These are phyloP conservation scores for Spondyliosoma cantharus DNA, from an alignment of 2,797 vertebrate genomes.

Conservation along the genomic window DNA sequence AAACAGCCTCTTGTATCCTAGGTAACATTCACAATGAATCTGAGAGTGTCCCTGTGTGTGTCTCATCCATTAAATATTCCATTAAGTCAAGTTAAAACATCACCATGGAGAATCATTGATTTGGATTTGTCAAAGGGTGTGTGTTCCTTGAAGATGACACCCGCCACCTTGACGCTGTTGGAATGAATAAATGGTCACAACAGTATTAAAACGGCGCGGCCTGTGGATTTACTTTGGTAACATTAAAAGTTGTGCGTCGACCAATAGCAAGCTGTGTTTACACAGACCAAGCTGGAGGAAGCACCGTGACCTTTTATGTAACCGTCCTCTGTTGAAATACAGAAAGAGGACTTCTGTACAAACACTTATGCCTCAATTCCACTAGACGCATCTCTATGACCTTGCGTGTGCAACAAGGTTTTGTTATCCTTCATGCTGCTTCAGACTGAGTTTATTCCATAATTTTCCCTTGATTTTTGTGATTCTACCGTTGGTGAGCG, in stretches of 20 bases:
- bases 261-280: neutral
- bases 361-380: too few relatives aligned
- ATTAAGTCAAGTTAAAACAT: neutral
- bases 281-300: neutral
- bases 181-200: neutral
- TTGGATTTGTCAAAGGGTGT: constrained; percentile 5
- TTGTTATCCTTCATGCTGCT: too few relatives aligned
- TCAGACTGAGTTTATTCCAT: too few relatives aligned
- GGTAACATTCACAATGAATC: neutral
- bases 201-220: neutral
- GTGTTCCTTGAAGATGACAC: neutral
- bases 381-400: too few relatives aligned
- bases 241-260: neutral
- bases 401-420: too few relatives aligned
- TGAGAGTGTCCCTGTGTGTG: neutral
- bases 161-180: neutral
- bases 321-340: neutral
- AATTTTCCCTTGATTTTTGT: too few relatives aligned
- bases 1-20: constrained; percentile 11
- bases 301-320: neutral
- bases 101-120: neutral
- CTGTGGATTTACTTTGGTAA: neutral
- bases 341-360: too few relatives aligned
- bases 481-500: too few relatives aligned
- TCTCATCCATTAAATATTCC: constrained; percentile 6